A percentile compares a stretch with the other conserved stretches of the same genome.
Evolutionary conservation across 2,888 invertebrate genomes (phyloP).

Genomic region (Sarcophaga rosellei): DNA sequence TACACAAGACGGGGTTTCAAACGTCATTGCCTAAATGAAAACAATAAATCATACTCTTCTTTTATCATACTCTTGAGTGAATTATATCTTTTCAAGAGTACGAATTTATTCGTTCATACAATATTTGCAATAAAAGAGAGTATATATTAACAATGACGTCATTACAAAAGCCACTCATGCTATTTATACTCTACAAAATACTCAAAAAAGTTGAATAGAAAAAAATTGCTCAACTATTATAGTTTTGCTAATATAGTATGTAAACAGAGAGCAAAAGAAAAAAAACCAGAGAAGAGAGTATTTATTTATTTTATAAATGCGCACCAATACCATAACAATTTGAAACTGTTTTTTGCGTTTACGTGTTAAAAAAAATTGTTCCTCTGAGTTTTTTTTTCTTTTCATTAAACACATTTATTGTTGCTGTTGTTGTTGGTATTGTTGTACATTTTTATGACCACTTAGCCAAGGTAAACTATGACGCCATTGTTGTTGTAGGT

Average conservation of each 20-base stretch:
- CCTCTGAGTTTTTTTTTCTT: neutral
- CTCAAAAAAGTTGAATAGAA: constrained; percentile 11
- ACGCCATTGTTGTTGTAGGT: constrained; percentile 65
- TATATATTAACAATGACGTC: constrained; percentile 57
- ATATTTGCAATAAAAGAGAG: no score
- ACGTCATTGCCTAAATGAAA: no score
- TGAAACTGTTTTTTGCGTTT: neutral
- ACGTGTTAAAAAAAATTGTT: neutral
- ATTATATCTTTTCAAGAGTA: neutral
- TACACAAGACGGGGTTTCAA: no score
- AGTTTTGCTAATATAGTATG: neutral
- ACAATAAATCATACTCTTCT: neutral
- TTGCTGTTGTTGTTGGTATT: neutral
- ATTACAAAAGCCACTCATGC: constrained; percentile 20
- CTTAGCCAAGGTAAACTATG: constrained; percentile 69
- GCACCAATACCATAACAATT: neutral
- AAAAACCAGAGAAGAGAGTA: neutral
- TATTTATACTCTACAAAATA: neutral
- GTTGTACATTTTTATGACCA: constrained; percentile 42
- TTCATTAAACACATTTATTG: neutral
- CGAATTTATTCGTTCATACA: no score
- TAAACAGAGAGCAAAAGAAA: neutral
- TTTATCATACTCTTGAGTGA: neutral
- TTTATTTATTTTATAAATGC: neutral
- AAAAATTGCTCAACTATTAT: neutral